Base-by-base conservation (phyloP, 2,888 invertebrate genomes). In the Clitarchus hookeri region DNA sequence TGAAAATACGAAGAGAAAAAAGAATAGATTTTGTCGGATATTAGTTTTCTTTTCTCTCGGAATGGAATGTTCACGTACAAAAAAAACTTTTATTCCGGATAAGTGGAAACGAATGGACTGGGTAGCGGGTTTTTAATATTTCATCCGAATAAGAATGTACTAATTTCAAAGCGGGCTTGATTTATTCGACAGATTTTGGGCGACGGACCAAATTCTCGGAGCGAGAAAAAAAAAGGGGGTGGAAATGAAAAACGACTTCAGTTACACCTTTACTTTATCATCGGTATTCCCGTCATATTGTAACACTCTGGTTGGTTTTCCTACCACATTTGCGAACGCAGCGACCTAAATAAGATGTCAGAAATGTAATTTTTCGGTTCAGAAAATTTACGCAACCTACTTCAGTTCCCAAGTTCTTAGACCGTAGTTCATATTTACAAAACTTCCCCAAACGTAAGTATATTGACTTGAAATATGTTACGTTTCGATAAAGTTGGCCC, bases 71-170 rank as follows among this genome's bases (percentile, higher is more conserved):
- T 65, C 65, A 65, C 12, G 53, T 8, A 53, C 2, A 53, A 53
- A 53, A 65, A 65, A 65, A 65, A 65, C 8, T n/a, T 65, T n/a
- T 65, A 19, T 65, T 65, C 19, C n/a, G 65, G 65, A 23, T 1
- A 23, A 65, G 65, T 65, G 65, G 65, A 23, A 65, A 65, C 65
- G 65, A 65, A 65, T 65, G 65, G 65, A 65, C 65, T 23, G n/a
- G 65, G 65, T 65, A 23, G 65, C 19, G 65, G 65, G 65, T 36
- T 82, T 79, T 82, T 82, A 82, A 82, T 82, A 82, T 82, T 82
- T 82, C 82, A 82, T 36, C 82, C 44, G 36, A 82, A 65, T 65
- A 65, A 82, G 82, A 82, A 82, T 82, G 82, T 36, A 82, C 82
- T 82, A 82, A 82, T 82, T 82, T 82, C 36, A 82, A 82, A 36